Base-by-base conservation (phyloP, 2,888 invertebrate species). In the Acrocera orbiculus region DNA sequence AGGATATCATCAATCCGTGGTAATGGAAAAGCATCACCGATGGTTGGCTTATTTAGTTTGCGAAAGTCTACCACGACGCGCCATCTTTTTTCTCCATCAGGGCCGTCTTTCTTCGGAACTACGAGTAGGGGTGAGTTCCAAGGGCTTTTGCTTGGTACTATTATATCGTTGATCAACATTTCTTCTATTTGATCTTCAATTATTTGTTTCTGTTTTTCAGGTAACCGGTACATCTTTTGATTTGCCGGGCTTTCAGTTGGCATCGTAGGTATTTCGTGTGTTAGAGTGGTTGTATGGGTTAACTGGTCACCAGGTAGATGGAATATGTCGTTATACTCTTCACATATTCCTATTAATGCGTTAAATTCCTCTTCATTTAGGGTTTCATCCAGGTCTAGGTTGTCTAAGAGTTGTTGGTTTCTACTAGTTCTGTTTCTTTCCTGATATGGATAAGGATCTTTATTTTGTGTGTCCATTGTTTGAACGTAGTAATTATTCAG, bases 11-110 rank as follows among this genome's bases (percentile, higher is more conserved):
- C 30, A 4, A 30, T 35, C 3, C 14, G 8, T 1, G 34, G 22
- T 1, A 34, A 11, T 24, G 27, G 27, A 4, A 14, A 27, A 2
- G 4, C 27, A 14, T 33, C 37, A 16, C 35, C 32, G 3, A 27
- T 26, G 14, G 39, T 31, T 16, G 19, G 20, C 3, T 14, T n/a
- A n/a, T 38, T 38, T 3, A 38, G 3, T 22, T 35, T 22, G 6
- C 24, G 23, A 16, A 31, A 31, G 15, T 23, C 11, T 15, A 31
- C 19, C 13, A 31, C 24, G 2, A 27, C 4, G 14, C 11, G 2
- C 27, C 27, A 27, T 8, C 16, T 3, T 4, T 27, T 27, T 2
- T 4, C 3, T 5, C 27, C 27, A 10, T 2, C 4, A 3, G 11
- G 5, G 2, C 5, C 4, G 3, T 3, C 2, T 14, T 13, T 4